Evolutionary conservation across 2,113 vertebrate species (phyloP).

Genomic region (Aramus guarauna): DNA sequence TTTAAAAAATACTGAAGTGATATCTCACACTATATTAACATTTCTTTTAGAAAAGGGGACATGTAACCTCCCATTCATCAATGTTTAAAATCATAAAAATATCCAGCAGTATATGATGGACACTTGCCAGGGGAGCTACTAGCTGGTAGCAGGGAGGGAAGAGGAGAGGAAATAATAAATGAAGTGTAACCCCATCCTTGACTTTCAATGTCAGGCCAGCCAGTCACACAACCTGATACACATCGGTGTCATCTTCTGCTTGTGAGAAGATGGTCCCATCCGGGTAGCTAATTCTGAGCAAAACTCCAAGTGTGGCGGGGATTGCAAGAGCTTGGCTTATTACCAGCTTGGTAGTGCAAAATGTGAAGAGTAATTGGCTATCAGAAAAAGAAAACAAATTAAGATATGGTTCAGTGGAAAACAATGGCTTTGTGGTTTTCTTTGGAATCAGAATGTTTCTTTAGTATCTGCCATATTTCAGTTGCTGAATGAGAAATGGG

Average conservation of each 20-base stretch:
- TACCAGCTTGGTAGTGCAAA: neutral
- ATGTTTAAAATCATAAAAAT: neutral
- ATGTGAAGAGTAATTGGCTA: neutral
- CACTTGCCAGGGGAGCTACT: neutral
- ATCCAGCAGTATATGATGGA: neutral
- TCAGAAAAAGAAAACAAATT: constrained; percentile 35
- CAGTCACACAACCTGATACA: neutral
- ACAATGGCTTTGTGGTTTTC: constrained; percentile 21
- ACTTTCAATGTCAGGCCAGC: neutral
- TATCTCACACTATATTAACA: neutral
- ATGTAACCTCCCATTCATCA: neutral
- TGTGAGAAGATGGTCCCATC: neutral
- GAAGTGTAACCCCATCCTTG: neutral
- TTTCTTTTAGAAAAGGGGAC: neutral
- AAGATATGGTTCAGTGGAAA: constrained; percentile 6
- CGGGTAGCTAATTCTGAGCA: neutral
- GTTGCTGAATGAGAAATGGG: neutral
- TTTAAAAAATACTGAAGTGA: neutral
- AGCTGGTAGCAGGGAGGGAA: neutral
- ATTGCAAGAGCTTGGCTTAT: neutral
- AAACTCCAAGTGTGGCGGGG: neutral
- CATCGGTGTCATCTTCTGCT: neutral
- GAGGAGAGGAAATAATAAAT: neutral
- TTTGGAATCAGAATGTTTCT: constrained; percentile 2
- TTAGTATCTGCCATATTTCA: neutral